phyloP scores from a whole-genome alignment of 2,113 vertebrate genomes.

The Rhizomys pruinosus region DNA sequence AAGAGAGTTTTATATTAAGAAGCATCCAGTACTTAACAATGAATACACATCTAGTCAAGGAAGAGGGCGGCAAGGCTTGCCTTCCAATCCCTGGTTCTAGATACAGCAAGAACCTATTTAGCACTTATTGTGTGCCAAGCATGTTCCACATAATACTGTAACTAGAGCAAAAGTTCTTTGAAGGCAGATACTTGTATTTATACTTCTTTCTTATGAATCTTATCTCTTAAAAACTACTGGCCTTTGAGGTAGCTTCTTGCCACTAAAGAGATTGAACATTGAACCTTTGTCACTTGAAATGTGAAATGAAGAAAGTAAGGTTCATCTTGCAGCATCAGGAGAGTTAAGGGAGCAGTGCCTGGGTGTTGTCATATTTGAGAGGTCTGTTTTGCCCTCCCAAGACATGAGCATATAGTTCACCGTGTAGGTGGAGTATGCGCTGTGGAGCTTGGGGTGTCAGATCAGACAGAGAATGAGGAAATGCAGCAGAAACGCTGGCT shows the following conservation, averaged over 20 bases:
- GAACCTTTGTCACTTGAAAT: not conserved
- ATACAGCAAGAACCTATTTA: constrained; percentile 41
- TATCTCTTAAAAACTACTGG: constrained; percentile 23
- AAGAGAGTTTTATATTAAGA: constrained; percentile 58
- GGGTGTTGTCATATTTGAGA: not conserved
- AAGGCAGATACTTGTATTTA: constrained; percentile 11
- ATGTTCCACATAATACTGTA: not conserved
- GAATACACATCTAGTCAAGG: not conserved
- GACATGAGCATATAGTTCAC: not conserved
- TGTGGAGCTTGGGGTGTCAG: not conserved
- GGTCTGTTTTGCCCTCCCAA: not conserved
- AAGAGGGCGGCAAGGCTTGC: not conserved
- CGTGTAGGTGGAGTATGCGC: not conserved
- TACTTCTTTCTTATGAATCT: not conserved
- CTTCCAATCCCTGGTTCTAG: not conserved
- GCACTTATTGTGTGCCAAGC: not conserved
- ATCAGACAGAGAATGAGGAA: not conserved
- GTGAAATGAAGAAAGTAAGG: constrained; percentile 1
- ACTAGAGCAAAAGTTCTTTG: constrained; percentile 8
- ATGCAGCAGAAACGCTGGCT: not conserved
- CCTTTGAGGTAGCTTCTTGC: not conserved
- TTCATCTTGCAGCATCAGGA: not conserved
- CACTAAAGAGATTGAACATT: constrained; percentile 13
- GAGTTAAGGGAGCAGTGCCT: not conserved
- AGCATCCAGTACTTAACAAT: constrained; percentile 30